Evolutionary conservation across 2,888 invertebrate species (phyloP).

Genomic region (Clistopyga incitator): DNA sequence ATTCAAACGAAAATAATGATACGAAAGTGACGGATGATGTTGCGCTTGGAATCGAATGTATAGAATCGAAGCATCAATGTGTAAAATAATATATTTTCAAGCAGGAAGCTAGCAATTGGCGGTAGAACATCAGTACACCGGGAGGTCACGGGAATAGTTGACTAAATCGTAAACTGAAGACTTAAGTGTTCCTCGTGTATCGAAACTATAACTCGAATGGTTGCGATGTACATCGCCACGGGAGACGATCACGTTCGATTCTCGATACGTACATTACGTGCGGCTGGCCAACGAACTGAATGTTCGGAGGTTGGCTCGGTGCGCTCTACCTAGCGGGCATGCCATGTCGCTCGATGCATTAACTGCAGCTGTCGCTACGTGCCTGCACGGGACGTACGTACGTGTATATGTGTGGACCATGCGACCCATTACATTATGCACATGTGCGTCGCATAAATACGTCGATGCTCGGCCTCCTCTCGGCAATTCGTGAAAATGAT

Average conservation of each 20-base stretch:
- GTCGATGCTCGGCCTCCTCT: conserved; percentile 75
- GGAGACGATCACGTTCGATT: conserved; percentile 45
- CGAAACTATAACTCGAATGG: conserved; percentile 24
- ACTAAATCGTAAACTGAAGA: conserved; percentile 45
- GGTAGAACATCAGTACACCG: background rate
- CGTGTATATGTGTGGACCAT: conserved; percentile 34
- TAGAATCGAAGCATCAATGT: background rate
- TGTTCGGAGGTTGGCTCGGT: background rate
- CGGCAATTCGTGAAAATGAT: conserved; percentile 52
- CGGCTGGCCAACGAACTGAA: conserved; percentile 15
- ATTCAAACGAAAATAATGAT: background rate
- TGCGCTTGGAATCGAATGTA: background rate
- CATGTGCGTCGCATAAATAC: conserved; percentile 82
- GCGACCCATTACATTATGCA: conserved; percentile 80
- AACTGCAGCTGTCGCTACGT: conserved; percentile 81
- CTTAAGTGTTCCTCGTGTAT: conserved; percentile 9
- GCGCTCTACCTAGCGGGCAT: conserved; percentile 47
- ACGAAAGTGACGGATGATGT: background rate
- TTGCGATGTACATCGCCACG: conserved; percentile 17
- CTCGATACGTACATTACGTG: conserved; percentile 45
- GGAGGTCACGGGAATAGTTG: conserved; percentile 14
- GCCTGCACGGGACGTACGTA: conserved; percentile 73
- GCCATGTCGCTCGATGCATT: conserved; percentile 77
- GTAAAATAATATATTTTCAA: background rate
- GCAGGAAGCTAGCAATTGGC: background rate